Percentiles rank a stretch among this genome's conserved stretches.
phyloP scores from a whole-genome alignment of 2,797 vertebrate species.

The Florisuga fusca region DNA sequence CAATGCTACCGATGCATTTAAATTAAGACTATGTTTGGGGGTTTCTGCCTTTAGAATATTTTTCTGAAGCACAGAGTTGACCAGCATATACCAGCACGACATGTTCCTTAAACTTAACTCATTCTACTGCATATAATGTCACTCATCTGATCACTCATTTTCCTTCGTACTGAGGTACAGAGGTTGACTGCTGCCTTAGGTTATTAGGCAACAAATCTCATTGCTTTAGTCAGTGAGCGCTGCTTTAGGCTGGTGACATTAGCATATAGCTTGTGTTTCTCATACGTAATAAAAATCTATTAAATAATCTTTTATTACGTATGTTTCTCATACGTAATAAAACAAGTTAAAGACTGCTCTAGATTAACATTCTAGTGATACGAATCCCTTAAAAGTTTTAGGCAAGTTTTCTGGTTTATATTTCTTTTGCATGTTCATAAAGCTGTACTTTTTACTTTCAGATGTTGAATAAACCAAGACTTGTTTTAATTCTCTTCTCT shows the following conservation, averaged over 20 bases:
- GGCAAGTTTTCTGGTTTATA: neutral
- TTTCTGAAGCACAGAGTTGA: constrained; percentile 15
- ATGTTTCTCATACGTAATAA: neutral
- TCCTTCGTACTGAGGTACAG: constrained; percentile 56
- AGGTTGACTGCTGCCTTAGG: constrained; percentile 21
- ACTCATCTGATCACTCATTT: constrained; percentile 42
- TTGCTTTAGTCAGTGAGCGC: constrained; percentile 35
- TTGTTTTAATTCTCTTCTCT: neutral
- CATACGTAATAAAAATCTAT: no score
- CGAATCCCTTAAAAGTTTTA: neutral
- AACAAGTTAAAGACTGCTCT: neutral
- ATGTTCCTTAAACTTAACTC: constrained; percentile 34
- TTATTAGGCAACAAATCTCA: constrained; percentile 50
- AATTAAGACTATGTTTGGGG: neutral
- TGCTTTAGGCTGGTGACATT: constrained; percentile 2
- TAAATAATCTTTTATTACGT: no score
- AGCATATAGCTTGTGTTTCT: neutral
- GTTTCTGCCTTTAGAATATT: neutral
- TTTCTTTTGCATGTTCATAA: neutral
- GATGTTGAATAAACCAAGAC: neutral
- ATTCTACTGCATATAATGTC: constrained; percentile 45
- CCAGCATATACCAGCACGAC: constrained; percentile 28
- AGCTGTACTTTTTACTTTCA: neutral
- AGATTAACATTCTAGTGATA: neutral
- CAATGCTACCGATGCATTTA: neutral